Evolutionary conservation across 2,888 invertebrate species (phyloP).

Genomic region (Drosophila suboccidentalis): DNA sequence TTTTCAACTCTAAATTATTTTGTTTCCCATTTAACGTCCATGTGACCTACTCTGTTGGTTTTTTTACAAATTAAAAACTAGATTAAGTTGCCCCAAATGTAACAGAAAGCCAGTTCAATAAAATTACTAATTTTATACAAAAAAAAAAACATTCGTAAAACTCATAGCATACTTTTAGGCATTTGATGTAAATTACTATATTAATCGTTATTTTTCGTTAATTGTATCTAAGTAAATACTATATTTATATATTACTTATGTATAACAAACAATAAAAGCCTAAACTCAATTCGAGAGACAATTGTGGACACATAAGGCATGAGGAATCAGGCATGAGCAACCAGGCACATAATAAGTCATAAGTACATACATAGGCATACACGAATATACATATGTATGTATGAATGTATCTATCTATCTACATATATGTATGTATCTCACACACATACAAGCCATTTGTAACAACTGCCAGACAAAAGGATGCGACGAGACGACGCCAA

Average conservation of each 20-base stretch:
- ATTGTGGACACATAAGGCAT: background rate
- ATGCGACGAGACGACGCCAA: constrained; percentile 63
- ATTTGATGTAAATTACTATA: background rate
- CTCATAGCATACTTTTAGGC: background rate
- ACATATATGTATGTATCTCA: background rate
- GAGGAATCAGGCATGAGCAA: too few relatives aligned
- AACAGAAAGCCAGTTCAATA: too few relatives aligned
- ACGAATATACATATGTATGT: background rate
- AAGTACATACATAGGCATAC: background rate
- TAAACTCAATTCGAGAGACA: background rate
- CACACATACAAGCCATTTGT: constrained; percentile 37
- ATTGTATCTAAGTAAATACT: background rate
- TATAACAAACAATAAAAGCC: background rate
- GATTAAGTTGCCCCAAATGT: too few relatives aligned
- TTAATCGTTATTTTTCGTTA: background rate
- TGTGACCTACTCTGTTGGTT: too few relatives aligned
- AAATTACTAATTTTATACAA: too few relatives aligned
- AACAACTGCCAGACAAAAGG: constrained; percentile 45
- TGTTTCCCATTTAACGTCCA: too few relatives aligned
- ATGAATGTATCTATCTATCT: background rate
- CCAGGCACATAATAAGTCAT: constrained; percentile 5
- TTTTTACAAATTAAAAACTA: too few relatives aligned
- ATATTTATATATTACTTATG: background rate
- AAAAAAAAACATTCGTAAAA: too few relatives aligned
- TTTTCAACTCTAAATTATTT: too few relatives aligned